Conservation (phyloP, 2,113 vertebrate genomes). For the Syngnathus scovelli region DNA sequence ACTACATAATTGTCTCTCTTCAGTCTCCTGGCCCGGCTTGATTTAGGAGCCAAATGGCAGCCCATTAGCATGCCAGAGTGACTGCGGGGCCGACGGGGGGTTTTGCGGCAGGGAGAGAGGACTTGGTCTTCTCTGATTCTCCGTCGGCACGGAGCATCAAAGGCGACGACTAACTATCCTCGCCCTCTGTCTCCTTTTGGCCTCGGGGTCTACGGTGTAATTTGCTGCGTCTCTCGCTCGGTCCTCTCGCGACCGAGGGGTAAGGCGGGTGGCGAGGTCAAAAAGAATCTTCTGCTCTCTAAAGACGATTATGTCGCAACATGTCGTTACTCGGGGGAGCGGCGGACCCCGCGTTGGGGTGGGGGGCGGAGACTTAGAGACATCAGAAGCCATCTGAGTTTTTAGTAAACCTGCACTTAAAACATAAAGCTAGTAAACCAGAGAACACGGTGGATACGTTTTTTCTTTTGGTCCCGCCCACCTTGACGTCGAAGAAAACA, state of each 20-base stretch:
- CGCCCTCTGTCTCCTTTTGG: constrained; percentile 55
- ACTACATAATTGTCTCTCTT: constrained; percentile 58
- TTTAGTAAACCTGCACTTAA: too few species aligned
- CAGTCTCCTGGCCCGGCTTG: constrained; percentile 52
- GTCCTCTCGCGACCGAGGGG: constrained; percentile 53
- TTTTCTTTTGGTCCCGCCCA: too few species aligned
- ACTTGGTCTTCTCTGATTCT: constrained; percentile 52
- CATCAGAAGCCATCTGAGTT: constrained; percentile 16
- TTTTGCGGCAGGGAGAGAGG: constrained; percentile 47
- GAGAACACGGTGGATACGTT: too few species aligned
- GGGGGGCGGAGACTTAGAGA: constrained; percentile 37
- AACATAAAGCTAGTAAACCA: too few species aligned
- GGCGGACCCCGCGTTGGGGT: constrained; percentile 50
- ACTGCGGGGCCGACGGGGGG: constrained; percentile 51
- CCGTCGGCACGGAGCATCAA: constrained; percentile 64
- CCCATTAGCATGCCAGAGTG: constrained; percentile 64
- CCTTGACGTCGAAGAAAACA: too few species aligned
- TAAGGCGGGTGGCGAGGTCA: constrained; percentile 66
- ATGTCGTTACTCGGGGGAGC: constrained; percentile 67
- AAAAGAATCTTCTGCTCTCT: constrained; percentile 68
- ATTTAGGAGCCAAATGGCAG: constrained; percentile 66
- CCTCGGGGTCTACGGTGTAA: constrained; percentile 58
- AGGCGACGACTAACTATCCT: constrained; percentile 60
- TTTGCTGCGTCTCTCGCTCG: constrained; percentile 52
- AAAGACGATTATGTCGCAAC: constrained; percentile 75